Conservation (phyloP, 2,113 vertebrate genomes). For the Caranx melampygus region DNA sequence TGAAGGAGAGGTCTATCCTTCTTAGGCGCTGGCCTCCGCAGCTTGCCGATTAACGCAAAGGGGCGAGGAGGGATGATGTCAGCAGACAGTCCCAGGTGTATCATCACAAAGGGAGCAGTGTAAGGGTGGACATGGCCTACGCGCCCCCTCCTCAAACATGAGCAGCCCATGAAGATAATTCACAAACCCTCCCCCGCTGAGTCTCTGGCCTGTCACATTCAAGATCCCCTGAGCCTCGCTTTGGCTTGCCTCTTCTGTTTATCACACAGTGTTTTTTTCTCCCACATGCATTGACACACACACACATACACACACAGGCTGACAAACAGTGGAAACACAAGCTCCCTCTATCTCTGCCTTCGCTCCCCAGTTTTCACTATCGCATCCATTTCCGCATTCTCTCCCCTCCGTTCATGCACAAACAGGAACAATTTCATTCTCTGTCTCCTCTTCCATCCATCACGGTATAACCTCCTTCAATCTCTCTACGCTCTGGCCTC, state of each 20-base stretch:
- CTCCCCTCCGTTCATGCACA: conserved; percentile 71
- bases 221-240: conserved; percentile 44
- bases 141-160: conserved; percentile 38
- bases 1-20: conserved; percentile 56
- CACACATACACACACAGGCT: conserved; percentile 20
- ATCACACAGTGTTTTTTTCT: conserved; percentile 44
- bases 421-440: conserved; percentile 62
- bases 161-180: conserved; percentile 59
- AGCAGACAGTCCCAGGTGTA: conserved; percentile 79
- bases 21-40: conserved; percentile 33
- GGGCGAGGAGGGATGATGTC: conserved; percentile 67
- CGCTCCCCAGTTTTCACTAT: conserved; percentile 59
- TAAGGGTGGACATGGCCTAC: conserved; percentile 53
- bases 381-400: conserved; percentile 62
- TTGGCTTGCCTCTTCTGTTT: conserved; percentile 55
- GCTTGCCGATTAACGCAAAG: conserved; percentile 55
- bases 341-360: conserved; percentile 64
- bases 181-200: conserved; percentile 33
- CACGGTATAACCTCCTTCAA: conserved; percentile 53
- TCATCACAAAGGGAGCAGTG: conserved; percentile 77
- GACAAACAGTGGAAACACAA: conserved; percentile 66
- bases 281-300: conserved; percentile 5
- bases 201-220: conserved; percentile 32
- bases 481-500: conserved; percentile 40
- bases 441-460: conserved; percentile 42